phyloP scores from a whole-genome alignment of 2,888 invertebrate species.

The Agonopterix subpropinquella region DNA sequence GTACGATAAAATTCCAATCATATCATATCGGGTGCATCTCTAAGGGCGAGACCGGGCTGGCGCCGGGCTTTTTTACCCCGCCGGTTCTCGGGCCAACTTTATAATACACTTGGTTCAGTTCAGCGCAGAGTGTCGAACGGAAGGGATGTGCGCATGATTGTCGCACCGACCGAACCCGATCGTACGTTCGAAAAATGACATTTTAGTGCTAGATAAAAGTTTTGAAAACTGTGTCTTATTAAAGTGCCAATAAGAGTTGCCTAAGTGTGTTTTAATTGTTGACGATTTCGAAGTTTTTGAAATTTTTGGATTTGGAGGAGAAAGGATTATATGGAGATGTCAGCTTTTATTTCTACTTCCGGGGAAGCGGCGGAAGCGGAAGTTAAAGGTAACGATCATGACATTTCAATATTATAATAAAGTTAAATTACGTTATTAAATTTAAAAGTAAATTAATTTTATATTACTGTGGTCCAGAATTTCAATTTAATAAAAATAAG shows the following conservation, averaged over 20 bases:
- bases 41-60: slow-evolving; percentile 71
- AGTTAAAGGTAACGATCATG: slow-evolving; percentile 48
- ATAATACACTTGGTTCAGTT: slow-evolving; percentile 46
- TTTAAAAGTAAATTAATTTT: too few species aligned
- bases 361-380: slow-evolving; percentile 46
- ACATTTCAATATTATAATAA: background rate
- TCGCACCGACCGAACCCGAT: slow-evolving; percentile 1
- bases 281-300: slow-evolving; percentile 23
- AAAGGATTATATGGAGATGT: slow-evolving; percentile 47
- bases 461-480: background rate
- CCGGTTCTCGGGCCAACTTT: slow-evolving; percentile 41
- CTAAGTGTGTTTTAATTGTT: slow-evolving; percentile 27
- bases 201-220: slow-evolving; percentile 7
- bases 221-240: slow-evolving; percentile 41
- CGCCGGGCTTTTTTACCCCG: slow-evolving; percentile 73
- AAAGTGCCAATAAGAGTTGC: slow-evolving; percentile 43
- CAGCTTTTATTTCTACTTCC: slow-evolving; percentile 40
- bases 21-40: slow-evolving; percentile 51
- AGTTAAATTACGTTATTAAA: background rate
- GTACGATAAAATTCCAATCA: slow-evolving; percentile 45
- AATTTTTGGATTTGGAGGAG: slow-evolving; percentile 27
- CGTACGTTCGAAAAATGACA: slow-evolving; percentile 19
- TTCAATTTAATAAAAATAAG: background rate
- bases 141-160: slow-evolving; percentile 30
- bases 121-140: slow-evolving; percentile 37